phyloP scores from a whole-genome alignment of 2,797 vertebrate genomes.

The Loris lydekkerianus region DNA sequence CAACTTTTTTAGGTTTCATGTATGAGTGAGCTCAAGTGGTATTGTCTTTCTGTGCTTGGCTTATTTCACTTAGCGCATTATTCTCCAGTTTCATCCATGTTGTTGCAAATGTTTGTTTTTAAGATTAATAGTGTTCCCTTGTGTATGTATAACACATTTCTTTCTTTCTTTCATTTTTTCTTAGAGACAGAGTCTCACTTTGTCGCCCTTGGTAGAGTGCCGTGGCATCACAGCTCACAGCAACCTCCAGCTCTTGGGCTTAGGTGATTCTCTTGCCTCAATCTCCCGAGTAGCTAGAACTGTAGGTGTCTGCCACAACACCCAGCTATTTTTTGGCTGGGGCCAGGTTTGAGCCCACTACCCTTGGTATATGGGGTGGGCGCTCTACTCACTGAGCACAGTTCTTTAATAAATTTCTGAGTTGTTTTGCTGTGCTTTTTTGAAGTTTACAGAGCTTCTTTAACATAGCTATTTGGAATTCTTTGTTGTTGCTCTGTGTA shows the following conservation, averaged over 20 bases:
- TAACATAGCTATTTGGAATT: background rate
- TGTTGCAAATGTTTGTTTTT: background rate
- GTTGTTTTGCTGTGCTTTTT: background rate
- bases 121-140: background rate
- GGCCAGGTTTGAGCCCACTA: no score
- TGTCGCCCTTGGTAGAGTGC: no score
- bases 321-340: no score
- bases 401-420: background rate
- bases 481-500: background rate
- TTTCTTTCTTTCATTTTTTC: no score
- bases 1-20: background rate
- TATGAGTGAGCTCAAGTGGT: background rate
- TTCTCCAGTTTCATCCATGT: background rate
- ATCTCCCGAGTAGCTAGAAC: no score
- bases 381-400: no score
- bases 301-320: no score
- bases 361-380: no score
- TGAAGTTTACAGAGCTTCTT: background rate
- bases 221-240: no score
- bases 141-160: background rate
- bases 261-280: no score
- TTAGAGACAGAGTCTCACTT: no score
- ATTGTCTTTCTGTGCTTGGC: background rate
- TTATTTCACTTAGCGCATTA: background rate
- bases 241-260: no score